phyloP scores from a whole-genome alignment of 2,113 vertebrate species.

The Todiramphus chloris region DNA sequence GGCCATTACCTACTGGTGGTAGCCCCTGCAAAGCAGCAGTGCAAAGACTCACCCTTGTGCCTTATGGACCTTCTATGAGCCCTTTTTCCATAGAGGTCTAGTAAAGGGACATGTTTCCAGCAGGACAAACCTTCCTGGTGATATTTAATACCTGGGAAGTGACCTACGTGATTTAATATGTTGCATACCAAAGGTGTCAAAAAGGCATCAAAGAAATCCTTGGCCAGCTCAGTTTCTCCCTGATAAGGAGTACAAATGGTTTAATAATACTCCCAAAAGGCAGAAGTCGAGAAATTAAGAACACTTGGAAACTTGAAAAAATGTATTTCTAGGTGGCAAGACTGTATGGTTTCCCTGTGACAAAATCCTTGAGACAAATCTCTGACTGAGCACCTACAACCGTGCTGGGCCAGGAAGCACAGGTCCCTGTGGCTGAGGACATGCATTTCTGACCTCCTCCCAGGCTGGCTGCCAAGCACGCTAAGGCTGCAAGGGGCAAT shows the following conservation, averaged over 20 bases:
- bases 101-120: background rate
- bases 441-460: background rate
- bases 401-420: background rate
- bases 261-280: background rate
- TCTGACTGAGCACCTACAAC: background rate
- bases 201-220: slow-evolving; percentile 30
- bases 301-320: slow-evolving; percentile 15
- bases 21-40: background rate
- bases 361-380: background rate
- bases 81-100: background rate
- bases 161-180: slow-evolving; percentile 28
- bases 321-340: background rate
- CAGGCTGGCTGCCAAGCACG: background rate
- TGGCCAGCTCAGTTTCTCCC: slow-evolving; percentile 6
- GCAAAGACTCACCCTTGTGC: background rate
- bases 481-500: background rate
- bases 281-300: background rate
- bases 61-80: background rate
- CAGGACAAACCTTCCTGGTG: background rate
- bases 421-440: background rate
- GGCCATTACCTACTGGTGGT: background rate
- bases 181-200: slow-evolving; percentile 2
- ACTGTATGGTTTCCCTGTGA: background rate
- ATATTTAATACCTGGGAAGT: slow-evolving; percentile 36
- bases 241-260: background rate